Percentiles rank a stretch among this genome's conserved stretches.
These are phyloP conservation scores for Micrastur ruficollis DNA, from an alignment of 2,797 vertebrate genomes.

Conservation along the genomic window DNA sequence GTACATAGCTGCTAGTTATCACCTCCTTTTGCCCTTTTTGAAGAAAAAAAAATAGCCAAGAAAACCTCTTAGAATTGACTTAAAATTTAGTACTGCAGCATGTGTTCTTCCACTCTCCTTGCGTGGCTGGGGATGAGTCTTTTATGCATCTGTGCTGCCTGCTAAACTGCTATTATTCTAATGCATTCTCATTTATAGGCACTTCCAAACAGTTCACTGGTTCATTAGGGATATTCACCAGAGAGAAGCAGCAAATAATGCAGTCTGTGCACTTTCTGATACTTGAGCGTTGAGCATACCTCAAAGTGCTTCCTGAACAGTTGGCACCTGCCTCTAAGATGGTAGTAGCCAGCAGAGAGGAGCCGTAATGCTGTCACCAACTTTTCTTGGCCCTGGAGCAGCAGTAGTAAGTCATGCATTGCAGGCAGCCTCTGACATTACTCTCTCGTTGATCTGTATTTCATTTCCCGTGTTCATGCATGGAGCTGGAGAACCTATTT, in stretches of 20 bases:
- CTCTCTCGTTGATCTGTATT: background rate
- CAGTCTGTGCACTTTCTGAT: background rate
- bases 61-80: background rate
- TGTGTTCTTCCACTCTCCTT: background rate
- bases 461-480: background rate
- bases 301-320: background rate
- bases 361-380: background rate
- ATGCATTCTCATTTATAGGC: background rate
- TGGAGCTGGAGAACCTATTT: background rate
- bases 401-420: background rate
- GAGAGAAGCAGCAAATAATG: background rate
- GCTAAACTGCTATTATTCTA: background rate
- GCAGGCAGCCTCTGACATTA: background rate
- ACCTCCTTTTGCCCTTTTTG: background rate
- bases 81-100: background rate
- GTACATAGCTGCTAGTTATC: background rate
- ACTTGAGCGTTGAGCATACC: background rate
- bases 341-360: background rate
- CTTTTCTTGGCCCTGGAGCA: background rate
- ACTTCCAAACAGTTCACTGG: background rate
- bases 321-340: rapidly evolving
- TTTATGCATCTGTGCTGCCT: background rate
- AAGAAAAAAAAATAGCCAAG: background rate
- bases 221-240: background rate
- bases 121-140: background rate